Evolutionary conservation across 1,140 invertebrate species (phyloP).

Genomic region (Lethrus apterus): DNA sequence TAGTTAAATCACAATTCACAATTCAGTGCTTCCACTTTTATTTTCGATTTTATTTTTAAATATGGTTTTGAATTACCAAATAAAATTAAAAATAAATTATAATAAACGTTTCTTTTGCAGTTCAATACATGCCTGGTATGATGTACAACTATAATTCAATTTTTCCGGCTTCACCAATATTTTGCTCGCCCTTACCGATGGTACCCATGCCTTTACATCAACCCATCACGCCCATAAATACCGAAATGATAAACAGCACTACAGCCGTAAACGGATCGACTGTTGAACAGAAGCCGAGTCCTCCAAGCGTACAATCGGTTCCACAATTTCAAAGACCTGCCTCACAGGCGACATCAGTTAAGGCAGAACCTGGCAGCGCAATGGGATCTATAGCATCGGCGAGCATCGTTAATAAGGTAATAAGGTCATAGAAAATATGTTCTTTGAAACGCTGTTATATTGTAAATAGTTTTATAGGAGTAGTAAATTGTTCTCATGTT

Average conservation of each 20-base stretch:
- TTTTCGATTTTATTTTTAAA: too few relatives aligned
- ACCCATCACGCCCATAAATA: slow-evolving; percentile 16
- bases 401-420: slow-evolving; percentile 40
- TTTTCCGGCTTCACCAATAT: slow-evolving; percentile 41
- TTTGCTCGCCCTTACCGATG: slow-evolving; percentile 44
- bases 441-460: too few relatives aligned
- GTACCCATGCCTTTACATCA: slow-evolving; percentile 31
- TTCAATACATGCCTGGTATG: slow-evolving; percentile 49
- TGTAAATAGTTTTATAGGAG: too few relatives aligned
- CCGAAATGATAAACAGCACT: slow-evolving; percentile 11
- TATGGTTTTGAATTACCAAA: too few relatives aligned
- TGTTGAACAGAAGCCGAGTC: slow-evolving; percentile 17
- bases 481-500: too few relatives aligned
- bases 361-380: slow-evolving; percentile 54
- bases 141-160: slow-evolving; percentile 46
- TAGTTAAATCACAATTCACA: too few relatives aligned
- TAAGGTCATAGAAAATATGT: too few relatives aligned
- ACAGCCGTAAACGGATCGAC: neutral
- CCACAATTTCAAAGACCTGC: slow-evolving; percentile 42
- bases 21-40: too few relatives aligned
- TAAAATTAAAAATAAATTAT: neutral
- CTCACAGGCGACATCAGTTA: slow-evolving; percentile 53
- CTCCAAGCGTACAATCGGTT: slow-evolving; percentile 2
- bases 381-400: slow-evolving; percentile 44
- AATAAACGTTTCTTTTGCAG: slow-evolving; percentile 30